Evolutionary conservation across 2,888 invertebrate species (phyloP).

Genomic region (Metellina segmentata): DNA sequence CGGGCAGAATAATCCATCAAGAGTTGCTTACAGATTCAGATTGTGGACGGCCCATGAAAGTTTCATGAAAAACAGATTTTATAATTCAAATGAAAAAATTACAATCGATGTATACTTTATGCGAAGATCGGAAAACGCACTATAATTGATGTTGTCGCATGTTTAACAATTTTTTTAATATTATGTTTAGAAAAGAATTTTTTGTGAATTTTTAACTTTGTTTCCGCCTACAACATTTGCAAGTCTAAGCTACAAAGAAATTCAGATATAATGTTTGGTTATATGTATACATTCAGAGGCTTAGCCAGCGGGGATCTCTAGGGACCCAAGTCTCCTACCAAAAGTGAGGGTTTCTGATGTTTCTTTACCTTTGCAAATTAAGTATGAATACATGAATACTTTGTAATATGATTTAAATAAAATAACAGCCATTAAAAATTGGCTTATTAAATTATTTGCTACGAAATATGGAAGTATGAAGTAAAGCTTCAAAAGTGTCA

Average conservation of each 20-base stretch:
- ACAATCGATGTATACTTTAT: conserved; percentile 14
- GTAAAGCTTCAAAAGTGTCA: no score
- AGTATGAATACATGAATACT: no score
- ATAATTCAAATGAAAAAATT: conserved; percentile 34
- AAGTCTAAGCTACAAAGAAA: background rate
- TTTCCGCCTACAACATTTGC: background rate
- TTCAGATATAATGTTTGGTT: background rate
- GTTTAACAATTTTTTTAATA: background rate
- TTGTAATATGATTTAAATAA: no score
- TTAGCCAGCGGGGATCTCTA: no score
- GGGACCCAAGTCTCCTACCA: no score
- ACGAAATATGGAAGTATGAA: no score
- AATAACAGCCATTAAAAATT: no score
- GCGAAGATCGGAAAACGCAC: background rate
- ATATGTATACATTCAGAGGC: no score
- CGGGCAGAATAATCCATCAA: conserved; percentile 25
- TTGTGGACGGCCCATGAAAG: conserved; percentile 12
- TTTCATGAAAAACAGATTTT: conserved; percentile 33
- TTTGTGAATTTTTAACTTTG: background rate
- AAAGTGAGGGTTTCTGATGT: no score
- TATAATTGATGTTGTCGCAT: background rate
- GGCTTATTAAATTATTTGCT: no score
- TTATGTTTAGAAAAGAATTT: background rate
- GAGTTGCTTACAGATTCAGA: background rate
- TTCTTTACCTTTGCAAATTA: no score